Evolutionary conservation across 1,140 invertebrate genomes (phyloP).

Genomic region (Drosophila sechellia): DNA sequence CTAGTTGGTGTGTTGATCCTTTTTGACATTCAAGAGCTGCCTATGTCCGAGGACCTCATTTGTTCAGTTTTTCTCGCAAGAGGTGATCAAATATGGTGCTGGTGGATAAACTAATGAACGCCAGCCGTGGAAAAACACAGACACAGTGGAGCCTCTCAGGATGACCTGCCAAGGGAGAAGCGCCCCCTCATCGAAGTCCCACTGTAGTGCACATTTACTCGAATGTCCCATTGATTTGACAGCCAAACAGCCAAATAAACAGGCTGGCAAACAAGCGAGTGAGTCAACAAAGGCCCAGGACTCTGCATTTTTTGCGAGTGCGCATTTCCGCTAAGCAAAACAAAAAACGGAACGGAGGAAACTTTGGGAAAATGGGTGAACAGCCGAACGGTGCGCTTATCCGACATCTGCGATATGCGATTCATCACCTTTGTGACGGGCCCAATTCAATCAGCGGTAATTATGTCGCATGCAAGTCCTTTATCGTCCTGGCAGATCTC

Average conservation of each 20-base stretch:
- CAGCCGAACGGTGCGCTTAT: conserved; percentile 31
- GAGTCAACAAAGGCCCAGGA: conserved; percentile 45
- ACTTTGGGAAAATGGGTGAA: conserved; percentile 1
- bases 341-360: background rate
- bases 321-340: conserved; percentile 53
- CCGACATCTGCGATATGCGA: conserved; percentile 51
- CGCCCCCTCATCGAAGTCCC: background rate
- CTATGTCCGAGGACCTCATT: conserved; percentile 29
- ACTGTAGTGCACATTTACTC: conserved; percentile 20
- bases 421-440: conserved; percentile 60
- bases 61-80: conserved; percentile 18
- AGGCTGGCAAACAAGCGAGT: conserved; percentile 48
- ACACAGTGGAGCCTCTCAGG: conserved; percentile 15
- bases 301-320: conserved; percentile 30
- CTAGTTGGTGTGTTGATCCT: conserved; percentile 1
- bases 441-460: conserved; percentile 74
- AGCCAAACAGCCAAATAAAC: conserved; percentile 52
- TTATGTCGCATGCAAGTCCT: conserved; percentile 64
- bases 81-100: conserved; percentile 37
- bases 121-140: conserved; percentile 5
- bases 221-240: conserved; percentile 33
- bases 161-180: background rate
- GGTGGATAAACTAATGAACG: conserved; percentile 52
- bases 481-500: conserved; percentile 41
- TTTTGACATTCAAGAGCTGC: conserved; percentile 5